Conservation (phyloP, 2,888 invertebrate species). For the Ichneumoninae sp. region DNA sequence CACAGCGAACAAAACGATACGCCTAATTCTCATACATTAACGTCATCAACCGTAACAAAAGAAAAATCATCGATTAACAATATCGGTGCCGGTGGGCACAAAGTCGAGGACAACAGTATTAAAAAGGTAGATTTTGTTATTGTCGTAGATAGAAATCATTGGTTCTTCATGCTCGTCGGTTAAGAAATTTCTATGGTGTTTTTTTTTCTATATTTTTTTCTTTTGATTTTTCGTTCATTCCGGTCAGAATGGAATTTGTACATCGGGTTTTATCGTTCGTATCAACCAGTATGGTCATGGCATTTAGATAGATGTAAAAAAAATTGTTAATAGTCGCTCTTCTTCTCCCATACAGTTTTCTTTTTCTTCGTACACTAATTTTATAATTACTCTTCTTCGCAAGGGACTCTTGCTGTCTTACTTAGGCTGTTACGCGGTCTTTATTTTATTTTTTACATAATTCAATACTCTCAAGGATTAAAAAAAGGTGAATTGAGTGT, state of each 20-base stretch:
- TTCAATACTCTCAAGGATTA: conserved; percentile 12
- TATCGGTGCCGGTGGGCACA: conserved; percentile 77
- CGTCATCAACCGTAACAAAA: conserved; percentile 77
- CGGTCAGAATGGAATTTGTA: conserved; percentile 22
- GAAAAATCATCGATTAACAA: conserved; percentile 80
- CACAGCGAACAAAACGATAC: conserved; percentile 78
- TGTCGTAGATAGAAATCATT: conserved; percentile 26
- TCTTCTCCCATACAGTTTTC: background rate
- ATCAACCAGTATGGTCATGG: conserved; percentile 5
- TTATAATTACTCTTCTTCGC: background rate
- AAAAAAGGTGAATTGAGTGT: conserved; percentile 12
- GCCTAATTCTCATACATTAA: conserved; percentile 79
- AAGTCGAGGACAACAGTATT: conserved; percentile 79
- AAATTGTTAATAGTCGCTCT: conserved; percentile 34
- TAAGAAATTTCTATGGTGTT: conserved; percentile 49
- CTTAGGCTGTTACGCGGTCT: conserved; percentile 26
- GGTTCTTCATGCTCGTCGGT: conserved; percentile 30
- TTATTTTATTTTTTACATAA: conserved; percentile 10
- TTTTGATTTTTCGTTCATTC: conserved; percentile 42
- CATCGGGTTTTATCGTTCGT: conserved; percentile 49
- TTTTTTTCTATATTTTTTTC: conserved; percentile 35
- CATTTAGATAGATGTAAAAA: conserved; percentile 36
- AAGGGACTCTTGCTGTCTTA: conserved; percentile 47
- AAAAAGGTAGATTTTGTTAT: conserved; percentile 79
- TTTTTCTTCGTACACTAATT: conserved; percentile 2